A percentile compares a stretch with the other conserved stretches of the same genome.
These are phyloP conservation scores for Pterobdella sp. DNA, from an alignment of 2,888 invertebrate species.

Conservation along the genomic window DNA sequence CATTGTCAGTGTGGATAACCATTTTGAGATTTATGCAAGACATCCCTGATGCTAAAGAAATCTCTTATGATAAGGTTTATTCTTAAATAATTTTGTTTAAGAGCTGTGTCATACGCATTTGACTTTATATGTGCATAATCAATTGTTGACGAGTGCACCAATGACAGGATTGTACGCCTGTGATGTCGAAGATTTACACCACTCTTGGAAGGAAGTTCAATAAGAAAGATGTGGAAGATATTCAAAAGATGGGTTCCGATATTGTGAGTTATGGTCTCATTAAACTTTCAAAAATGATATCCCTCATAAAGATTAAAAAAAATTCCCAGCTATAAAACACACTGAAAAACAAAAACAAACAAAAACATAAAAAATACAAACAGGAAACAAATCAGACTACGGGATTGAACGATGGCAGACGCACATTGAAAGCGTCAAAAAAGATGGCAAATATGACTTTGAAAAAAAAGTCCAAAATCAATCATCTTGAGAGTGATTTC, in stretches of 20 bases:
- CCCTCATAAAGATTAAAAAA: neutral
- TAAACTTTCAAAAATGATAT: neutral
- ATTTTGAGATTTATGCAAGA: slow-evolving; percentile 72
- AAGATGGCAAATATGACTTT: slow-evolving; percentile 90
- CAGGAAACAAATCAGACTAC: slow-evolving; percentile 24
- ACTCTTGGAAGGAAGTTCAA: slow-evolving; percentile 84
- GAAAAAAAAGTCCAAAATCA: slow-evolving; percentile 90
- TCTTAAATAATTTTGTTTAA: neutral
- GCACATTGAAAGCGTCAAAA: slow-evolving; percentile 69
- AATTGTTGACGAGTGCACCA: slow-evolving; percentile 9
- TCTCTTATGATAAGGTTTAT: neutral
- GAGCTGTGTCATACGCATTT: neutral
- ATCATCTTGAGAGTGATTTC: slow-evolving; percentile 69
- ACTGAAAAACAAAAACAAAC: neutral
- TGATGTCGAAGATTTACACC: slow-evolving; percentile 97
- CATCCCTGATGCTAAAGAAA: slow-evolving; percentile 77
- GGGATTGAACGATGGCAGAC: slow-evolving; percentile 15
- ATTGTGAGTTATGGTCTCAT: slow-evolving; percentile 38
- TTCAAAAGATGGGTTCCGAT: slow-evolving; percentile 76
- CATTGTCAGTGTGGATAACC: slow-evolving; percentile 94
- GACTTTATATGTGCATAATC: neutral
- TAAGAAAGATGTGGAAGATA: slow-evolving; percentile 91
- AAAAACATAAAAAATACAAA: slow-evolving; percentile 45
- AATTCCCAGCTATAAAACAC: neutral
- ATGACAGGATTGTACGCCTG: slow-evolving; percentile 80